phyloP scores from a whole-genome alignment of 2,888 invertebrate genomes.

The Scaptomyza cyrtandrae region DNA sequence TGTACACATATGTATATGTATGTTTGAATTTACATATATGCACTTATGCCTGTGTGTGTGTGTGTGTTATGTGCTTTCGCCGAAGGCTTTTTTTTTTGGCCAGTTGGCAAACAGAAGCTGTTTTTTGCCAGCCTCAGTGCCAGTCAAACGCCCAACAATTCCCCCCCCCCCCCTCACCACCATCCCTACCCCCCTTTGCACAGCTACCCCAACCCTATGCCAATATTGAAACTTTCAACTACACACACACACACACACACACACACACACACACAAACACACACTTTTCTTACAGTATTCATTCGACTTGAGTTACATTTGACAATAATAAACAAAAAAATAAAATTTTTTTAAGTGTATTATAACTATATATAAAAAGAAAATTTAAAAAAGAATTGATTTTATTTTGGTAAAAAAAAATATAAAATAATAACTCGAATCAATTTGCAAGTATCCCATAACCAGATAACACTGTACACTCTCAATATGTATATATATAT shows the following conservation, averaged over 20 bases:
- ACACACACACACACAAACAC: conserved; percentile 48
- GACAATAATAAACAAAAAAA: too few species aligned
- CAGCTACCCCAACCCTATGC: conserved; percentile 41
- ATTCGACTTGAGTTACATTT: neutral
- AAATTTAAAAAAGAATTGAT: too few species aligned
- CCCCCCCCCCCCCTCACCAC: neutral
- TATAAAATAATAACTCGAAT: too few species aligned
- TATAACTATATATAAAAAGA: neutral
- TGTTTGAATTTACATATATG: conserved; percentile 43
- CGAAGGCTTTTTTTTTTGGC: conserved; percentile 59
- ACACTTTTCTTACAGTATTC: neutral
- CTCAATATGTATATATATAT: conserved; percentile 21
- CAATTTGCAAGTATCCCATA: neutral
- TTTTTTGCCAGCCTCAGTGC: conserved; percentile 32
- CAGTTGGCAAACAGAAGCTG: conserved; percentile 63
- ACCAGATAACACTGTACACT: conserved; percentile 4
- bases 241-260: conserved; percentile 57
- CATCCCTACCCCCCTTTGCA: neutral
- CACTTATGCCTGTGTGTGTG: conserved; percentile 20
- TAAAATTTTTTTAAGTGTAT: neutral
- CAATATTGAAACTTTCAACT: conserved; percentile 79
- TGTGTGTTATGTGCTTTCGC: conserved; percentile 52
- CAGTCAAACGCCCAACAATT: conserved; percentile 34
- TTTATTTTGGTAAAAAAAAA: too few species aligned
- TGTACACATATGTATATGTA: conserved; percentile 48